Evolutionary conservation across 2,113 vertebrate species (phyloP), one percentile per base, ranked within the genome.

Genomic region (Nannospalax galili): DNA sequence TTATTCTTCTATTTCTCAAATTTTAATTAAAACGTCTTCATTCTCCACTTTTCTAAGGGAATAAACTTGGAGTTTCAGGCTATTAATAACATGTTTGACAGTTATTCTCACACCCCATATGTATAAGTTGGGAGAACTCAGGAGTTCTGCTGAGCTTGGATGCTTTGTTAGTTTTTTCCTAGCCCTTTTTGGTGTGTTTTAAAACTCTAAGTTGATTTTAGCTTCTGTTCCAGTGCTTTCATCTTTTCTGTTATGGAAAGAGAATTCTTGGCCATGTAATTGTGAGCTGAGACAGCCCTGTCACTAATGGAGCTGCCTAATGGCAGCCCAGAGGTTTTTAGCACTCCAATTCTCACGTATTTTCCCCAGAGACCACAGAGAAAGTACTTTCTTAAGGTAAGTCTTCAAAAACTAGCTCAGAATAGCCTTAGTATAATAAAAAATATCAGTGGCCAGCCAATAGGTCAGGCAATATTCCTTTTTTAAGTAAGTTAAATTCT

Each of bases 11-110:
- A 69, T 56, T 92, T 96, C n/a, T 90, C 70, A 22, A 74, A 7
- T 84, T 92, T 42, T 93, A 80, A 94, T 94, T 94, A 92, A 75
- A 90, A 62, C 60, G n/a, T 56, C 40, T 26, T 87, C 37, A 86
- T 94, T 32, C 32, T 93, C 84, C 11, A 24, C 5, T 92, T 90
- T 91, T 96, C 72, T 95, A 65, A 80, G 58, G 7, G 69, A 82
- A 88, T 65, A 84, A 92, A 93, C 28, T 48, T 90, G 11, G 65
- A 92, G 58, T 84, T 92, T 60, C 45, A 75, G 74, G 56, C 78
- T 90, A 56, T 82, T 92, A 92, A 88, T 94, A 92, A 88, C 37
- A 40, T 24, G 2, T 84, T 91, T 69, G 87, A 60, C 40, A 84
- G 16, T 90, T 84, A 75, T 73, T 82, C 52, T 81, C 37, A 91